Percentiles rank a stretch among this genome's conserved stretches.
Evolutionary conservation across 2,888 invertebrate species (phyloP).

Genomic region (Agonopterix alstromeriana): DNA sequence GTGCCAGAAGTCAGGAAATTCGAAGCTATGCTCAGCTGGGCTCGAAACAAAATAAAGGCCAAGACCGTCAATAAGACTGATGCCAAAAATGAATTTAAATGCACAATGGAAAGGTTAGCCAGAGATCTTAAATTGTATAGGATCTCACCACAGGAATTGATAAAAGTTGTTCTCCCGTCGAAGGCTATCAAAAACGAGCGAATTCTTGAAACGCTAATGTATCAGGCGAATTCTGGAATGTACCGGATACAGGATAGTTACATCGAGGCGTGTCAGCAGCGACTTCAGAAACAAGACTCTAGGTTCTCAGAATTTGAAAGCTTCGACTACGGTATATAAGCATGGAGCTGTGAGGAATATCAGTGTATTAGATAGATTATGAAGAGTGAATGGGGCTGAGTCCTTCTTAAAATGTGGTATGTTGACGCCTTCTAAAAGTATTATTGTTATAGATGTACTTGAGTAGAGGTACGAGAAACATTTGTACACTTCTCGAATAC

Average conservation of each 20-base stretch:
- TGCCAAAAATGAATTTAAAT: constrained; percentile 92
- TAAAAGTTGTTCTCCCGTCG: constrained; percentile 94
- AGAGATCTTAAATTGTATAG: constrained; percentile 92
- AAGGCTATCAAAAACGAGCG: constrained; percentile 95
- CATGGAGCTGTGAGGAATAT: constrained; percentile 67
- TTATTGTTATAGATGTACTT: constrained; percentile 74
- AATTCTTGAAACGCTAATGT: constrained; percentile 94
- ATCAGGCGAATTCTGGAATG: constrained; percentile 95
- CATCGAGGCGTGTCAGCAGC: constrained; percentile 90
- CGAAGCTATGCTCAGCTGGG: constrained; percentile 95
- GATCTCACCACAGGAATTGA: constrained; percentile 94
- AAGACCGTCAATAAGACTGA: constrained; percentile 88
- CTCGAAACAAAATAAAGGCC: constrained; percentile 87
- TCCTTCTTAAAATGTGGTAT: constrained; percentile 64
- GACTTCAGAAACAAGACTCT: constrained; percentile 92
- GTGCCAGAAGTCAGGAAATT: constrained; percentile 94
- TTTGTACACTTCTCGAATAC: constrained; percentile 73
- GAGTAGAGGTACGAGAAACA: constrained; percentile 69
- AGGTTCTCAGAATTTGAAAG: constrained; percentile 89
- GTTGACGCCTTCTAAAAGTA: constrained; percentile 73
- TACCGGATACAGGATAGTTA: constrained; percentile 93
- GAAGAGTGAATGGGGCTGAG: constrained; percentile 52
- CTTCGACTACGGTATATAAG: constrained; percentile 85
- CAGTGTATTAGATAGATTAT: constrained; percentile 72
- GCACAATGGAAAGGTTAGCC: constrained; percentile 94